These are phyloP conservation scores for Poliocrania exsul DNA, from an alignment of 2,797 vertebrate genomes.

Conservation along the genomic window DNA sequence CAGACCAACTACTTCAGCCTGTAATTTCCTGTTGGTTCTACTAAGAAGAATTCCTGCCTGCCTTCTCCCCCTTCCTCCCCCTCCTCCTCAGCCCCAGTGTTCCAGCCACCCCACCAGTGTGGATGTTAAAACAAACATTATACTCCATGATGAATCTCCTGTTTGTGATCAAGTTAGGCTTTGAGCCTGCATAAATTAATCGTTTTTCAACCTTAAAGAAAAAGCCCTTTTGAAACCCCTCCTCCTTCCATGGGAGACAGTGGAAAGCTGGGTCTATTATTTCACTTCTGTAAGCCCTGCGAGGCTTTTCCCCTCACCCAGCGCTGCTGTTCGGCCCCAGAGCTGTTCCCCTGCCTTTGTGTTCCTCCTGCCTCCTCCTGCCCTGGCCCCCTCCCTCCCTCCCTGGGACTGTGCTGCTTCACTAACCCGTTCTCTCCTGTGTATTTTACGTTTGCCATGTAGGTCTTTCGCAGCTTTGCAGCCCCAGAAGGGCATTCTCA, in stretches of 20 bases:
- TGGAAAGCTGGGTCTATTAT: slow-evolving; percentile 6
- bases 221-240: not conserved
- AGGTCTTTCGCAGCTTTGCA: slow-evolving; percentile 99
- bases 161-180: slow-evolving; percentile 33
- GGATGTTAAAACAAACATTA: slow-evolving; percentile 16
- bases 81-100: not conserved
- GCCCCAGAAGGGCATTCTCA: slow-evolving; percentile 99
- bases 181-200: slow-evolving; percentile 30
- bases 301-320: not conserved
- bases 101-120: not conserved
- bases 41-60: not conserved
- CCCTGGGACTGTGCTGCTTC: slow-evolving; percentile 71
- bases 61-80: not conserved
- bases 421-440: slow-evolving; percentile 83
- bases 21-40: not conserved
- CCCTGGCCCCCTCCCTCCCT: slow-evolving; percentile 41
- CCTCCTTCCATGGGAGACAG: not conserved
- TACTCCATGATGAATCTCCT: slow-evolving; percentile 13
- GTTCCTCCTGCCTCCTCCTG: slow-evolving; percentile 61
- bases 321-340: not conserved
- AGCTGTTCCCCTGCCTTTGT: slow-evolving; percentile 54
- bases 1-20: not conserved
- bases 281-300: not conserved
- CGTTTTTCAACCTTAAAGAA: not conserved
- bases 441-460: slow-evolving; percentile 87